Evolutionary conservation across 2,797 vertebrate genomes (phyloP).

Genomic region (Zenarchopterus dispar): DNA sequence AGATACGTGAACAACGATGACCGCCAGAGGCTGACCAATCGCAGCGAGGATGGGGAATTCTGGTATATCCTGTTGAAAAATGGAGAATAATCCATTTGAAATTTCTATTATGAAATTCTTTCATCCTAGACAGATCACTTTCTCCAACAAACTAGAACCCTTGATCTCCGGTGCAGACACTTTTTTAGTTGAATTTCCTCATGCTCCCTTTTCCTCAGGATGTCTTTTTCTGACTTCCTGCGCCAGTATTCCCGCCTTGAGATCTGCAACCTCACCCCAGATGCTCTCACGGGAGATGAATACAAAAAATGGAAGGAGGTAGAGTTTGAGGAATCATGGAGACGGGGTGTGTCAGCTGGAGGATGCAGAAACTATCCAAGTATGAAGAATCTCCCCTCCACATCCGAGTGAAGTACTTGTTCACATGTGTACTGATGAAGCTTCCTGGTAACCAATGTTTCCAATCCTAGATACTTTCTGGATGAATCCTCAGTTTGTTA

Average conservation of each 20-base stretch:
- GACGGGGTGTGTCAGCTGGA: constrained; percentile 69
- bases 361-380: constrained; percentile 76
- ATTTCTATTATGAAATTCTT: too few species aligned
- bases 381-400: constrained; percentile 28
- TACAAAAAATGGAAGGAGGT: constrained; percentile 68
- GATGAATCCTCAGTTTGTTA: constrained; percentile 78
- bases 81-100: not conserved
- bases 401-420: not conserved
- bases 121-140: too few species aligned
- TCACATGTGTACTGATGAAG: not conserved
- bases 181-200: not conserved
- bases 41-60: constrained; percentile 76
- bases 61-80: constrained; percentile 56
- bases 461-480: constrained; percentile 65
- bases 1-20: constrained; percentile 54
- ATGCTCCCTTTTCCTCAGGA: constrained; percentile 54
- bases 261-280: constrained; percentile 80
- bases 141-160: not conserved
- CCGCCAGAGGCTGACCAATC: constrained; percentile 51
- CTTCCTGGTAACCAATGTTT: not conserved
- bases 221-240: constrained; percentile 75
- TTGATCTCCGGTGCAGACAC: too few species aligned
- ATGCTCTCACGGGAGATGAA: constrained; percentile 61
- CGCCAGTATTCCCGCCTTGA: constrained; percentile 71
- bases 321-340: constrained; percentile 75